Evolutionary conservation across 2,797 vertebrate species (phyloP), one percentile per base, ranked within the genome.

Genomic region (Gymnocypris eckloni): DNA sequence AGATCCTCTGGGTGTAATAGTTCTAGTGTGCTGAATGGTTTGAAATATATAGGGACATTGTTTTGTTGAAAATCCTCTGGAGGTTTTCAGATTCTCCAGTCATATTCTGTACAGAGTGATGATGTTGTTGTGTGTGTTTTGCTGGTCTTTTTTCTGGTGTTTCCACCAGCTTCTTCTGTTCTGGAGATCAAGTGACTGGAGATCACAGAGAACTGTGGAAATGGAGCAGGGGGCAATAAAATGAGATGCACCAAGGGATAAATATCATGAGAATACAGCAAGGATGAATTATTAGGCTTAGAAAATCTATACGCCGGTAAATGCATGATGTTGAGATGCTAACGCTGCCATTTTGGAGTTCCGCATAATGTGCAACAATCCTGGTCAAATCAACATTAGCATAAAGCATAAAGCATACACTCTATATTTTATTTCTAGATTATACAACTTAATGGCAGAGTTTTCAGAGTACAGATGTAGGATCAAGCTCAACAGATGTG

Each of bases 1-100:
- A 39, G 73, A 77, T 54, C 82, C 48, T 77, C 22, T 77, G 82
- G 82, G 82, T 77, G 59, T 20, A 77, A 77, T 77, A 77, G 73
- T 43, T 77, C n/a, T 54, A 54, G 81, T 50, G 56, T 64, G 48
- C 48, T 39, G 37, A 77, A 77, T 28, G 37, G 22, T 54, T 66
- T 67, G 43, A 83, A 83, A 76, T 84, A 67, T 84, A 84, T 5
- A 11, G 61, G 20, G 59, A 76, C 72, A 50, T 52, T 67, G 43
- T 59, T 56, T 25, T 56, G 45, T 54, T 41, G 69, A 82, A 52
- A 81, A 69, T 70, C 28, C 79, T 81, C 66, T 52, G 10, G 48
- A 54, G 64, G 33, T 52, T 37, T 81, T 81, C 43, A 45, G 77
- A 79, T 45, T 67, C 78, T 41, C 2, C 50, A 45, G 7, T 71